phyloP scores from a whole-genome alignment of 2,888 invertebrate species.

The Ophion costatus region DNA sequence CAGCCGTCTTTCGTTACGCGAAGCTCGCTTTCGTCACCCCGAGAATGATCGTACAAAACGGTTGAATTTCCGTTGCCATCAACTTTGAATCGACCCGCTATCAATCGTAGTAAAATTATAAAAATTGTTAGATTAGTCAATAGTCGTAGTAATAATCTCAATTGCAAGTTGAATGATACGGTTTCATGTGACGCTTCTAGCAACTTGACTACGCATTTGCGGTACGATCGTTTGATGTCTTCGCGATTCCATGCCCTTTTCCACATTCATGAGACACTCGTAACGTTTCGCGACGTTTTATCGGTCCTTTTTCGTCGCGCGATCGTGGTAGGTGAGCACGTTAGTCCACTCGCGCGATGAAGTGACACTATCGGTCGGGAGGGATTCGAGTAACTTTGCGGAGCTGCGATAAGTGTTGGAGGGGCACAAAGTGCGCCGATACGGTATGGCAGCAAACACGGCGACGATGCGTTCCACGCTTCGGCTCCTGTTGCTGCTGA shows the following conservation, averaged over 20 bases:
- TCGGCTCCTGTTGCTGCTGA: slow-evolving; percentile 69
- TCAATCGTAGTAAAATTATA: neutral
- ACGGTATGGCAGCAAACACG: slow-evolving; percentile 45
- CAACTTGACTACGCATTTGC: neutral
- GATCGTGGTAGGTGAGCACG: neutral
- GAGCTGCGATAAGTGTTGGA: neutral
- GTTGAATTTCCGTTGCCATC: neutral
- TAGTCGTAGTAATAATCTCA: neutral
- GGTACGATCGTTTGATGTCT: neutral
- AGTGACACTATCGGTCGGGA: slow-evolving; percentile 20
- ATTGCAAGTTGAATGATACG: neutral
- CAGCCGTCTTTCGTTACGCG: slow-evolving; percentile 14
- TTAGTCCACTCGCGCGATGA: slow-evolving; percentile 23
- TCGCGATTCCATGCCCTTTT: neutral
- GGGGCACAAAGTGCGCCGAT: slow-evolving; percentile 1
- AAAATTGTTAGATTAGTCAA: neutral
- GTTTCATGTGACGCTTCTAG: neutral
- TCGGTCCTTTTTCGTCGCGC: neutral
- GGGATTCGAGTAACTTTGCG: neutral
- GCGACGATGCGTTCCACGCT: slow-evolving; percentile 52
- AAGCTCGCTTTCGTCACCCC: neutral
- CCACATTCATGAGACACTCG: neutral
- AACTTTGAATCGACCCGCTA: neutral
- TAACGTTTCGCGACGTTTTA: neutral
- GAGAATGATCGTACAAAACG: neutral